Evolutionary conservation across 2,797 vertebrate species (phyloP).

Genomic region (Onychomys arenicola): DNA sequence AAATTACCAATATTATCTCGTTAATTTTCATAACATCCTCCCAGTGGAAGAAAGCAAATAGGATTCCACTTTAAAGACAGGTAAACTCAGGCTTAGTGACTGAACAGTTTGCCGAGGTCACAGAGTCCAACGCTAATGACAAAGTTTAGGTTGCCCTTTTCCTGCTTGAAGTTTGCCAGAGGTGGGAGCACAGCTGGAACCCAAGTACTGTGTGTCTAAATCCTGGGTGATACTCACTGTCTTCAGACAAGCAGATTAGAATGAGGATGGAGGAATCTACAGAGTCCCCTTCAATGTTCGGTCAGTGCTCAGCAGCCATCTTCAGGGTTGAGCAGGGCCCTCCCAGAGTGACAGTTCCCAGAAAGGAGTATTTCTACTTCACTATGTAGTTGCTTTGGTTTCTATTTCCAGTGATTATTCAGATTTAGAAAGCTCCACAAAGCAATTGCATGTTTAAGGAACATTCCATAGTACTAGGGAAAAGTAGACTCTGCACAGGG

Average conservation of each 20-base stretch:
- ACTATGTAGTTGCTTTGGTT: background rate
- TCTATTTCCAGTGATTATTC: background rate
- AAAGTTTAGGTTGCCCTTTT: background rate
- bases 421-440: constrained; percentile 1
- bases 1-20: constrained; percentile 53
- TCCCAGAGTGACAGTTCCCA: background rate
- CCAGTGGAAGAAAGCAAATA: background rate
- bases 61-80: constrained; percentile 35
- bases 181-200: background rate
- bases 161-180: background rate
- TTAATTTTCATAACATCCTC: constrained; percentile 29
- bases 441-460: background rate
- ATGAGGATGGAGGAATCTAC: background rate
- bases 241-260: background rate
- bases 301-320: background rate
- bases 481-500: background rate
- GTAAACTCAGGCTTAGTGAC: background rate
- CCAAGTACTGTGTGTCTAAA: background rate
- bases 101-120: constrained; percentile 56
- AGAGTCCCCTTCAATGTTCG: background rate
- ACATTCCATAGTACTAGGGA: background rate
- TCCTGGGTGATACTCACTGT: background rate
- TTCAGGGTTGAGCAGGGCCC: background rate
- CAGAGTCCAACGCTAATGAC: background rate
- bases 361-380: background rate